Evolutionary conservation across 2,888 invertebrate species (phyloP).

Genomic region (Cosmorhoe ocellata): DNA sequence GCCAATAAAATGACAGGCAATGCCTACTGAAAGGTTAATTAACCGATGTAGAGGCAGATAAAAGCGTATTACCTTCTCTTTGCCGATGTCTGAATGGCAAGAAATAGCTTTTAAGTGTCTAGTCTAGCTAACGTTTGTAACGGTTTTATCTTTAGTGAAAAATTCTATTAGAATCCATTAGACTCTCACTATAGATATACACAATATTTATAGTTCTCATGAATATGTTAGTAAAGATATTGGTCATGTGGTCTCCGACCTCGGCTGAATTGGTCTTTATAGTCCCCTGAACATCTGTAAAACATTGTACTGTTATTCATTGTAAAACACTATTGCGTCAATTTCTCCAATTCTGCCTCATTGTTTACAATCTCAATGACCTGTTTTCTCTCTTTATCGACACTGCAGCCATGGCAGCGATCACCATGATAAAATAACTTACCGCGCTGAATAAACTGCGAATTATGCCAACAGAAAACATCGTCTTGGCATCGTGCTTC

Average conservation of each 20-base stretch:
- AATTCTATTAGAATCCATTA: slow-evolving; percentile 1
- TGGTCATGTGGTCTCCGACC: too few species aligned
- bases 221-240: too few species aligned
- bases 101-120: neutral
- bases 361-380: slow-evolving; percentile 21
- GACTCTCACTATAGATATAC: neutral
- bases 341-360: slow-evolving; percentile 17
- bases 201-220: neutral
- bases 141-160: slow-evolving; percentile 6
- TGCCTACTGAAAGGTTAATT: slow-evolving; percentile 25
- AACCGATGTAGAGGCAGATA: slow-evolving; percentile 15
- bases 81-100: slow-evolving; percentile 10
- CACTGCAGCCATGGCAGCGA: slow-evolving; percentile 3
- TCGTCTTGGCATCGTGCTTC: too few species aligned
- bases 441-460: neutral
- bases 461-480: too few species aligned
- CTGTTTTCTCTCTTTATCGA: slow-evolving; percentile 23
- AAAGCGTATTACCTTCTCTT: slow-evolving; percentile 17
- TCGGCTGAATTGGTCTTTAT: too few species aligned
- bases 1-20: slow-evolving; percentile 19
- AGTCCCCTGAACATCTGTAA: too few species aligned
- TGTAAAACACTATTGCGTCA: neutral
- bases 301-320: too few species aligned
- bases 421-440: slow-evolving; percentile 9
- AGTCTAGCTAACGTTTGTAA: neutral